Base-by-base conservation (phyloP, 2,888 invertebrate species). In the Morpho helenor region DNA sequence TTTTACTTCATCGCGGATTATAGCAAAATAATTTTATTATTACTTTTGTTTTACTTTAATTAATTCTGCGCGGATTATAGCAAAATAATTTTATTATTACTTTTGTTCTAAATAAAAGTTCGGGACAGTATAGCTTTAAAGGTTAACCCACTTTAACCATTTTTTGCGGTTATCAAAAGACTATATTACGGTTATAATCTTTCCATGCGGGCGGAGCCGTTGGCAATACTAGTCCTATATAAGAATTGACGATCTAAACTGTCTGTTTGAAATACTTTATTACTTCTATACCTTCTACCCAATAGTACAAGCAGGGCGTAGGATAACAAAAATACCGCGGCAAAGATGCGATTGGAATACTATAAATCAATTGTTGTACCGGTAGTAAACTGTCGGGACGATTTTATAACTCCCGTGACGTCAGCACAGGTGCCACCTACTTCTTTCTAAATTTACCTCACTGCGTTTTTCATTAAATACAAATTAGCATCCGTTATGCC, bases 371-470 rank as follows among this genome's bases (percentile, higher is more conserved):
- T 53, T 44, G 45, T 49, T 52, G 56, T 54, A 48, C 8, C 58
- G 56, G 54, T 60, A 52, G 60, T 63, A 60, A 59, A 59, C 53
- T 57, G 41, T 54, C 40, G 47, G 23, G 23, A 54, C 56, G 52
- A 41, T 49, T 52, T 53, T 53, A 45, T 53, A 43, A 42, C 48
- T 10, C 22, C 51, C 42, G 52, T 63, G 63, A 63, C 60, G 63
- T 58, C 52, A 52, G 52, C 52, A 55, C 62, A 62, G 56, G 60
- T 63, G 55, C 55, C 52, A 58, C 52, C 59, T 57, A 60, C 61
- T 58, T 41, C 43, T 63, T 58, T 58, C 53, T 31, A 49, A 52
- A 57, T 52, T 55, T 60, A 45, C 8, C 42, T 43, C 8, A 9
- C 42, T 43, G 42, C 42, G 8, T 9, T 43, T 43, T 43, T 43